Conservation (phyloP, 2,797 vertebrate genomes). For the Acomys russatus region DNA sequence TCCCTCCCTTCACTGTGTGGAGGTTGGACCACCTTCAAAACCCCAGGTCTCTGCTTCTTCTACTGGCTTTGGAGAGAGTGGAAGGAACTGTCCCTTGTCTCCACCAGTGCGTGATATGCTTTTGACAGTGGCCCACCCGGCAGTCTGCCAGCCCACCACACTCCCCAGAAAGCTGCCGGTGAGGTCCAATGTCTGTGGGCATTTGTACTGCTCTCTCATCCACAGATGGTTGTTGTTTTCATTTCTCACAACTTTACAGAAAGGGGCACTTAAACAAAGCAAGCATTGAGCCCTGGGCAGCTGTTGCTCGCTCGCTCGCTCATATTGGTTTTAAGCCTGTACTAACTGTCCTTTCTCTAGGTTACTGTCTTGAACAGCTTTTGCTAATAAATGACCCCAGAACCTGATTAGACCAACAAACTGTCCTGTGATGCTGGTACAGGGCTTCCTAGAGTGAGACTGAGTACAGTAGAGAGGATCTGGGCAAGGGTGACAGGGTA, state of each 20-base stretch:
- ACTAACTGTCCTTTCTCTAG: background rate
- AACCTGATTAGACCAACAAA: background rate
- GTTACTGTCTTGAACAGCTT: background rate
- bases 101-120: background rate
- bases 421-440: background rate
- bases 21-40: background rate
- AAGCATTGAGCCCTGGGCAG: background rate
- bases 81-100: background rate
- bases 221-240: background rate
- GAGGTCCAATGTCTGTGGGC: background rate
- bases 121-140: background rate
- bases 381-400: background rate
- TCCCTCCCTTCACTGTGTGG: background rate
- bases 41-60: background rate
- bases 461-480: background rate
- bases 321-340: background rate
- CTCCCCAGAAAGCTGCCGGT: background rate
- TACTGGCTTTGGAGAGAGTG: background rate
- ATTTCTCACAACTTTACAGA: slow-evolving; percentile 42
- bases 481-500: background rate
- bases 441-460: background rate
- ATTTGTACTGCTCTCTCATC: background rate
- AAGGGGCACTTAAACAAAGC: slow-evolving; percentile 67
- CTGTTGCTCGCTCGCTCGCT: background rate
- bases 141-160: background rate